Evolutionary conservation across 1,140 invertebrate species (phyloP), one percentile per base, ranked within the genome.

Genomic region (Lordiphosa stackelbergi): DNA sequence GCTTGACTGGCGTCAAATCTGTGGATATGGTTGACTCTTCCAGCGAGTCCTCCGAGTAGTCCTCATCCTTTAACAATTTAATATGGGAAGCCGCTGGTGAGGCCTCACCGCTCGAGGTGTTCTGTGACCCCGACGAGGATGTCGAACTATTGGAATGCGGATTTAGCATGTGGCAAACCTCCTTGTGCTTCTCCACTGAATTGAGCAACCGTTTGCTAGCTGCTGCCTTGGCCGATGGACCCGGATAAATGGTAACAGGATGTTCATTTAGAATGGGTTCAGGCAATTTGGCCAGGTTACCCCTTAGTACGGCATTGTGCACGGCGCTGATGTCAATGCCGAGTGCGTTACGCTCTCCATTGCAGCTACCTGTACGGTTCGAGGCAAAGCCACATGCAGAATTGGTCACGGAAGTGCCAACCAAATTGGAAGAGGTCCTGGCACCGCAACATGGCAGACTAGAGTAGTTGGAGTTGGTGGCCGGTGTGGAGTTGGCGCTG

Each of bases 31-130:
- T 46, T 84, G 93, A 91, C 62, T 92, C 90, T 73, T 95, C 94
- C 43, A 95, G 83, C 3, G 94, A 95, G 85, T 95, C 94, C 85
- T 95, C 94, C 4, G 94, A 95, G 84, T 95, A 95, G 54, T 93
- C 92, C 7, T 87, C 85, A 41, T 71, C 58, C 7, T 52, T 34
- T 6, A 13, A 13, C 5, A 37, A 47, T 56, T 83, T 83, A 12
- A 58, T 10, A 59, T 77, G 68, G 3, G 77, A 77, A 3, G 77
- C 78, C 22, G 69, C 61, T 2, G 77, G 77, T 5, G 77, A 83
- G 1, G 61, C 78, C 43, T 83, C 77, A 5, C 68, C 68, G 13
- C 75, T 81, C 5, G 81, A 79, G 28, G 79, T 66, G 11, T 65
- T 40, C 48, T 81, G 70, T 0, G 81, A 60, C 1, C 66, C 66